Conservation (phyloP, 2,888 invertebrate species). For the Crematogaster levior region DNA sequence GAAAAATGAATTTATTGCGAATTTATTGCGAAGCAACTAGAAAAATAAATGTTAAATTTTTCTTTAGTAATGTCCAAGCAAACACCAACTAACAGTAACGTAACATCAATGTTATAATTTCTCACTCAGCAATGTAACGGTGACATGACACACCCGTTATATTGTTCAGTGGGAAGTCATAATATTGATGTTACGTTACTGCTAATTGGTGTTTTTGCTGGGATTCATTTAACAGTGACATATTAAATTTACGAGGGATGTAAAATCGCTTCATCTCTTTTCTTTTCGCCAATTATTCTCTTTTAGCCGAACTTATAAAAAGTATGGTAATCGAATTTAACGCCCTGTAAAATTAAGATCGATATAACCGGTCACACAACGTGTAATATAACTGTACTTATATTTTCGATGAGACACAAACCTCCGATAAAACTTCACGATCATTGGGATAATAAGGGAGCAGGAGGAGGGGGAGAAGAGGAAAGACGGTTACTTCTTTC, state of each 20-base stretch:
- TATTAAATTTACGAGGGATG: conserved; percentile 17
- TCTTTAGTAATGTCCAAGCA: conserved; percentile 7
- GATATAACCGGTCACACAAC: background rate
- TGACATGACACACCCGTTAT: no score
- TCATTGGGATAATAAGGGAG: background rate
- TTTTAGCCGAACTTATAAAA: conserved; percentile 7
- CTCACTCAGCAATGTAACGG: no score
- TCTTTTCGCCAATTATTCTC: background rate
- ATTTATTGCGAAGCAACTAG: background rate
- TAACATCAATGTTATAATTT: no score
- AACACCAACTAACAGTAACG: no score
- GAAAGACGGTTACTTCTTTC: background rate
- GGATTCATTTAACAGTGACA: background rate
- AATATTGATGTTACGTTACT: no score
- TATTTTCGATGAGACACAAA: conserved; percentile 14
- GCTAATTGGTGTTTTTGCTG: no score
- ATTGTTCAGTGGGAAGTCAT: no score
- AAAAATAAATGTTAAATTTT: background rate
- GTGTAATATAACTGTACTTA: background rate
- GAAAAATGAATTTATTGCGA: background rate
- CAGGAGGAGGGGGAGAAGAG: no score
- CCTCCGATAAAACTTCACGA: conserved; percentile 25
- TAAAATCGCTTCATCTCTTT: conserved; percentile 1
- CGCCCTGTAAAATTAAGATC: conserved; percentile 20
- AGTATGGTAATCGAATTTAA: conserved; percentile 37